A percentile compares a stretch with the other conserved stretches of the same genome.
Evolutionary conservation across 1,140 invertebrate species (phyloP).

Genomic region (Cydia amplana): DNA sequence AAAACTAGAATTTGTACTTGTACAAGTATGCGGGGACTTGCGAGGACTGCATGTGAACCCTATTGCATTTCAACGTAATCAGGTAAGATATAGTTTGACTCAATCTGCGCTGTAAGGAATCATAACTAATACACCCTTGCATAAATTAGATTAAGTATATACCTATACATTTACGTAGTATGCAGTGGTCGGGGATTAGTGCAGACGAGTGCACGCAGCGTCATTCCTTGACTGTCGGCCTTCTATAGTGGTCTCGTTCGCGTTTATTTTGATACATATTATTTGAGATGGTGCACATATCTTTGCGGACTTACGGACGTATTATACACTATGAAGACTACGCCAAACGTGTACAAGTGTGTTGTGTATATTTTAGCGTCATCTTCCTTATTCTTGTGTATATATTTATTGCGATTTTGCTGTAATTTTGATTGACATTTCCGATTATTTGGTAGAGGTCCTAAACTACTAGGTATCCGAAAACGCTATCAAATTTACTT

Average conservation of each 20-base stretch:
- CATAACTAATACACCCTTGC: background rate
- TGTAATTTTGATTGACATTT: no score
- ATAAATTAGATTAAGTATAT: constrained; percentile 19
- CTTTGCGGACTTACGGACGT: background rate
- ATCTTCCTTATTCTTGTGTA: no score
- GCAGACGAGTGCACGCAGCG: background rate
- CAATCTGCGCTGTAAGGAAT: background rate
- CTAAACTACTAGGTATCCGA: no score
- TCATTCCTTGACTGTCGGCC: background rate
- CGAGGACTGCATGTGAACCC: no score
- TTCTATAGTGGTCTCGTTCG: background rate
- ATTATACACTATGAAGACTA: background rate
- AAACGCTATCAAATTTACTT: no score
- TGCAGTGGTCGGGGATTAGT: background rate
- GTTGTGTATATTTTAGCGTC: background rate
- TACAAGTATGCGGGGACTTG: no score
- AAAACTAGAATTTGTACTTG: no score
- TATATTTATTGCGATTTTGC: no score
- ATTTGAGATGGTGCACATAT: background rate
- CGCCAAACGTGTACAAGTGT: background rate
- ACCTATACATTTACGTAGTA: background rate
- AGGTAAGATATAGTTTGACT: background rate
- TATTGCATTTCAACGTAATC: background rate
- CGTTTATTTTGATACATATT: background rate
- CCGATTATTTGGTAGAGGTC: no score